A percentile compares a stretch with the other conserved stretches of the same genome.
These are phyloP conservation scores for Phasianus colchicus DNA, from an alignment of 2,113 vertebrate species.

Conservation along the genomic window DNA sequence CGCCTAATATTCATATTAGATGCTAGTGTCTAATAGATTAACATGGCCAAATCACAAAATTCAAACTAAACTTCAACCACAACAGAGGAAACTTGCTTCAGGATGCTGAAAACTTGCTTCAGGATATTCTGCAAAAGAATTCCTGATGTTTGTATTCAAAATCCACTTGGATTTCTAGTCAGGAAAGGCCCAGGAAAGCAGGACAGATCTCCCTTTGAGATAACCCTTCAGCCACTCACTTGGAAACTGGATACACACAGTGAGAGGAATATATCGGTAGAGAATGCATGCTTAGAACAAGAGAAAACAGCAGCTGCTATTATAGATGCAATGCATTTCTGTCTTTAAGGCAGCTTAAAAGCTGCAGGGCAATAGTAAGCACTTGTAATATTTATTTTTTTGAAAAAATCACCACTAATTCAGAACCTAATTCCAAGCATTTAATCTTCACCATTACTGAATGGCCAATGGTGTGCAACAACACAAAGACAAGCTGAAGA, in stretches of 20 bases:
- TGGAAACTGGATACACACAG: constrained; percentile 29
- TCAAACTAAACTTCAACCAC: neutral
- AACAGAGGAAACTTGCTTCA: neutral
- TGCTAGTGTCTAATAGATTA: neutral
- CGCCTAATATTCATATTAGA: neutral
- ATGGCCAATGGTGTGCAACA: neutral
- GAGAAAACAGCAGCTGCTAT: constrained; percentile 40
- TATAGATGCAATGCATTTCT: neutral
- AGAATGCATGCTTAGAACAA: constrained; percentile 2
- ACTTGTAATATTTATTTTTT: neutral
- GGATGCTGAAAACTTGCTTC: neutral
- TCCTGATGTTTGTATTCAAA: neutral
- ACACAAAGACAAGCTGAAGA: neutral
- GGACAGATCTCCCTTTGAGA: neutral
- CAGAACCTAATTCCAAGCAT: neutral
- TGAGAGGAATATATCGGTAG: neutral
- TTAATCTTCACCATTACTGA: neutral
- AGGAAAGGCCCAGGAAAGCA: neutral
- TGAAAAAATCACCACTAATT: neutral
- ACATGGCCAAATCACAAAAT: neutral
- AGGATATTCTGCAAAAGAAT: neutral
- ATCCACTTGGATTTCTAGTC: neutral
- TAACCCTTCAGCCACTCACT: neutral
- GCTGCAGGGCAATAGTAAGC: neutral
- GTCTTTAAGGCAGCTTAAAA: neutral